Percentiles rank a stretch among this genome's conserved stretches.
phyloP scores from a whole-genome alignment of 2,797 vertebrate species.

The Otolemur crassicaudatus region DNA sequence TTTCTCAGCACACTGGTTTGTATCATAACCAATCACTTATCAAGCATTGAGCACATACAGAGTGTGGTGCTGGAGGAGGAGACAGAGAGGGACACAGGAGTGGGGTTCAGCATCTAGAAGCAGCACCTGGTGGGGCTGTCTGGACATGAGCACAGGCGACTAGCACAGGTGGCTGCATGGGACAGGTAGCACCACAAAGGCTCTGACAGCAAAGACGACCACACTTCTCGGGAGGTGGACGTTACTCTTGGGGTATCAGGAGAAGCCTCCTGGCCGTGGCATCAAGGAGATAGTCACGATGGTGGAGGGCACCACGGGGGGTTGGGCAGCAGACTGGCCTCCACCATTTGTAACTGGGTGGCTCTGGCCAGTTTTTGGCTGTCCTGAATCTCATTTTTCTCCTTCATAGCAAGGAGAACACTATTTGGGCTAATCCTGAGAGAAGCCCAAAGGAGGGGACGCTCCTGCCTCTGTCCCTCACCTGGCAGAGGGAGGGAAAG shows the following conservation, averaged over 20 bases:
- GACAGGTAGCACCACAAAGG: not conserved
- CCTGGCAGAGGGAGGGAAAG: not conserved
- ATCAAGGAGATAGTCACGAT: not conserved
- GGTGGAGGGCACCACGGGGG: not conserved
- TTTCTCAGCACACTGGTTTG: not conserved
- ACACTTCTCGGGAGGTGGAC: not conserved
- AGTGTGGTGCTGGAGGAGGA: not conserved
- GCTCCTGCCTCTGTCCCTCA: accelerated
- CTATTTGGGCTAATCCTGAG: not conserved
- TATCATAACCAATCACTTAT: not conserved
- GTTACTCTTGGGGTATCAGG: not conserved
- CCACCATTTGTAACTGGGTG: not conserved
- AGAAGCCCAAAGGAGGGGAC: not conserved
- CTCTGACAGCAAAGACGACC: not conserved
- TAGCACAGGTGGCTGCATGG: not conserved
- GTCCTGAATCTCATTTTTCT: not conserved
- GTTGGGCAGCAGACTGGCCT: not conserved
- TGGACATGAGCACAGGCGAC: not conserved
- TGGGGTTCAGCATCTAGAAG: not conserved
- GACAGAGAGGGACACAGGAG: not conserved
- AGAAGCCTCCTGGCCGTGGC: not conserved
- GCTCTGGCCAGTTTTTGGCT: not conserved
- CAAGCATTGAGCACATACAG: not conserved
- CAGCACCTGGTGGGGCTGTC: not conserved
- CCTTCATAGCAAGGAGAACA: not conserved